A percentile compares a stretch with the other conserved stretches of the same genome.
phyloP scores from a whole-genome alignment of 2,113 vertebrate species.

The Melozone crissalis region DNA sequence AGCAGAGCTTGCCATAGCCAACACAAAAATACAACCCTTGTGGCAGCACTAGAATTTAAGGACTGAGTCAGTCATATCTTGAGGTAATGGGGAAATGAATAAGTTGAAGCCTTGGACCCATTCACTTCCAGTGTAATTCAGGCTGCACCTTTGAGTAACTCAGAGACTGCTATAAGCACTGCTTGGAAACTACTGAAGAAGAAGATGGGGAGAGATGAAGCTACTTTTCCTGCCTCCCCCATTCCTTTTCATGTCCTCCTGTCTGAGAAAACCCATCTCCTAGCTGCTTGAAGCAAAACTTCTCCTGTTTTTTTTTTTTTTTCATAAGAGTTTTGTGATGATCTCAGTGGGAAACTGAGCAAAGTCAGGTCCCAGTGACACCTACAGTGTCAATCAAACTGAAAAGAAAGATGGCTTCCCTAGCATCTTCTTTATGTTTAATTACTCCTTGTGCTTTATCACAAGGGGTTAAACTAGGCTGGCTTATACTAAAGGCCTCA shows the following conservation, averaged over 20 bases:
- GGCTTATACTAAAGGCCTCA: not conserved
- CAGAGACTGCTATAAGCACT: not conserved
- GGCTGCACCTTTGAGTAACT: not conserved
- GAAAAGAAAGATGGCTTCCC: not conserved
- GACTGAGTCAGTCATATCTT: not conserved
- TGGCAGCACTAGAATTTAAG: not conserved
- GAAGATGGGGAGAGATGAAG: not conserved
- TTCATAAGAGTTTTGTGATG: not conserved
- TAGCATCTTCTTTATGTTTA: not conserved
- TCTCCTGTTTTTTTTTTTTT: not conserved
- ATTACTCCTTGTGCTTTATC: not conserved
- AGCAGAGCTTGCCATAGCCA: not conserved
- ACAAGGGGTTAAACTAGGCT: not conserved
- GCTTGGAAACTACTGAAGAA: not conserved
- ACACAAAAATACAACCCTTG: not conserved
- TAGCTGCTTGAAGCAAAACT: not conserved
- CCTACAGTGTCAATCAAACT: not conserved
- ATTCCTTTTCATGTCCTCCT: not conserved
- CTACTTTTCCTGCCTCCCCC: fast-evolving
- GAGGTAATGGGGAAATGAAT: not conserved
- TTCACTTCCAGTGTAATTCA: not conserved
- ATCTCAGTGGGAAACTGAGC: not conserved
- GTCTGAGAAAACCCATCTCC: not conserved
- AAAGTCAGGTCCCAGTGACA: not conserved
- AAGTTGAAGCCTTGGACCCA: not conserved